Conservation (phyloP, 2,113 vertebrate genomes). For the Tragelaphus imberbis region DNA sequence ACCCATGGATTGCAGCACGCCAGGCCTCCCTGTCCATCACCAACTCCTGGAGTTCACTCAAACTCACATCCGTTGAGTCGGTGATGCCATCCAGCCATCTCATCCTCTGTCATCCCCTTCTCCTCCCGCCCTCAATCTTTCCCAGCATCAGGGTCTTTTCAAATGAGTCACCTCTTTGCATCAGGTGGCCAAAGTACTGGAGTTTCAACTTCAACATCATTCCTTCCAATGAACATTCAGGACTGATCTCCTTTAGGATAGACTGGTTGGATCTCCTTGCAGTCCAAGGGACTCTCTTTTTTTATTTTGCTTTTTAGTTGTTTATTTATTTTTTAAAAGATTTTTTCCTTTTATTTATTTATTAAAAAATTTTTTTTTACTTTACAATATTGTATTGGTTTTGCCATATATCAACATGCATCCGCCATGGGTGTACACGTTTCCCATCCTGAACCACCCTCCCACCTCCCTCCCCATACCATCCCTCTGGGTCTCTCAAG, state of each 20-base stretch:
- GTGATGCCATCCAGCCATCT: background rate
- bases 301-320: too few relatives aligned
- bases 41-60: background rate
- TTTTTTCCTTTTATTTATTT: too few relatives aligned
- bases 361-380: too few relatives aligned
- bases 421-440: too few relatives aligned
- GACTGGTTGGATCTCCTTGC: background rate
- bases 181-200: background rate
- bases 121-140: background rate
- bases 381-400: too few relatives aligned
- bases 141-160: background rate
- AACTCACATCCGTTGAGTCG: background rate
- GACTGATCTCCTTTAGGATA: background rate
- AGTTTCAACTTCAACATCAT: background rate
- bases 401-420: too few relatives aligned
- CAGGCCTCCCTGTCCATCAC: background rate
- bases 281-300: background rate
- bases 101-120: background rate
- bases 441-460: too few relatives aligned
- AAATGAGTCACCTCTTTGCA: background rate
- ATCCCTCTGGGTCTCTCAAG: too few relatives aligned
- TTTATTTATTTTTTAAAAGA: too few relatives aligned
- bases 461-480: too few relatives aligned
- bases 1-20: background rate
- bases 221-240: background rate